Evolutionary conservation across 2,113 vertebrate species (phyloP).

Genomic region (Mystacornis crossleyi): DNA sequence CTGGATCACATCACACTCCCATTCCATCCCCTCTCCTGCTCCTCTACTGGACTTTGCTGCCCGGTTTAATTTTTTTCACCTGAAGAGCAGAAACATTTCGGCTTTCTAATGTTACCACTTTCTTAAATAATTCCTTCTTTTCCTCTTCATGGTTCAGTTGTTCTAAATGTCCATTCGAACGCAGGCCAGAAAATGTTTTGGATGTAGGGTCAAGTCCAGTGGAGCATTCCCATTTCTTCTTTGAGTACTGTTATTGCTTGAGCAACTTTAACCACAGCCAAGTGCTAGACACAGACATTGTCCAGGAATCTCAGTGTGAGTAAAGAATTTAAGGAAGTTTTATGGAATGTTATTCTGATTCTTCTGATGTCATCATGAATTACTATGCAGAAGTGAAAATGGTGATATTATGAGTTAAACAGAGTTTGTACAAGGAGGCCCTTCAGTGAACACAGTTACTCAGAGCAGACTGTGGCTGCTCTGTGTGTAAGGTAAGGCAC

Average conservation of each 20-base stretch:
- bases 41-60: background rate
- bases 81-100: background rate
- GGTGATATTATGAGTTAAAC: background rate
- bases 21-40: background rate
- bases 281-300: background rate
- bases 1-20: background rate
- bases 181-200: background rate
- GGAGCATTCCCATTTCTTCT: background rate
- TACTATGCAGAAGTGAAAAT: conserved; percentile 8
- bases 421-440: background rate
- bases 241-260: background rate
- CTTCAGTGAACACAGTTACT: background rate
- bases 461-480: background rate
- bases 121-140: background rate
- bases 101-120: background rate
- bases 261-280: background rate
- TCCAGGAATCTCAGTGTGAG: background rate
- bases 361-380: background rate
- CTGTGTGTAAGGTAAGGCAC: background rate
- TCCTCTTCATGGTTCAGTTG: background rate
- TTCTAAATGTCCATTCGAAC: background rate
- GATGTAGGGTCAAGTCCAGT: background rate
- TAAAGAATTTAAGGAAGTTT: background rate
- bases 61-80: background rate
- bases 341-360: background rate